Evolutionary conservation across 2,113 vertebrate species (phyloP).

Genomic region (Sapajus apella): DNA sequence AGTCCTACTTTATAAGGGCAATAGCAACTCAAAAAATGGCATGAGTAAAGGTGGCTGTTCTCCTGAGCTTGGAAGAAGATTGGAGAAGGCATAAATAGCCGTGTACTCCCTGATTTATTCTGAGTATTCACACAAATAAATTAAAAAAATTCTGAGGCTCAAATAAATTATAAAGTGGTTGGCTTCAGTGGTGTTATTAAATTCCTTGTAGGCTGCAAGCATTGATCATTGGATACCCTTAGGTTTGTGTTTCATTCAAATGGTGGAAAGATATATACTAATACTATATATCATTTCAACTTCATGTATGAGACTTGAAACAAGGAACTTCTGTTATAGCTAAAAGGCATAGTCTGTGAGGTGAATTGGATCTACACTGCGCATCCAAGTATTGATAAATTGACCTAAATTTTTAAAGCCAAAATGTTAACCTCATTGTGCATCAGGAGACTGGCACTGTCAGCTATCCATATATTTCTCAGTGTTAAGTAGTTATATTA

Average conservation of each 20-base stretch:
- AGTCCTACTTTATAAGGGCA: neutral
- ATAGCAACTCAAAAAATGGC: constrained; percentile 28
- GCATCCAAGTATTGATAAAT: neutral
- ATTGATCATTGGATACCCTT: neutral
- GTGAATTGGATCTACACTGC: neutral
- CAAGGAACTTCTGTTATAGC: neutral
- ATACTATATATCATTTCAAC: neutral
- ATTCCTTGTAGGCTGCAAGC: neutral
- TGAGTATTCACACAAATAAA: neutral
- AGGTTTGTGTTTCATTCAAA: constrained; percentile 40
- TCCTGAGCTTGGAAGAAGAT: neutral
- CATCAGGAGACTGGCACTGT: neutral
- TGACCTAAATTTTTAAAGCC: neutral
- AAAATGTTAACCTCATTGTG: neutral
- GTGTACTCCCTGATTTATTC: constrained; percentile 54
- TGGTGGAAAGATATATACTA: neutral
- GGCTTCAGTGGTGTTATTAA: constrained; percentile 2
- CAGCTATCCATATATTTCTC: neutral
- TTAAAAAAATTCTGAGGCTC: neutral
- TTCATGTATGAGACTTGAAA: neutral
- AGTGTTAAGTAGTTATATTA: neutral
- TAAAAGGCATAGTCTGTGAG: neutral
- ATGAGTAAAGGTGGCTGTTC: neutral
- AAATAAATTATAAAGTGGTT: constrained; percentile 34
- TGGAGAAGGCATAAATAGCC: constrained; percentile 10